Conservation (phyloP, 2,888 invertebrate species). For the Protodeltote pygarga region DNA sequence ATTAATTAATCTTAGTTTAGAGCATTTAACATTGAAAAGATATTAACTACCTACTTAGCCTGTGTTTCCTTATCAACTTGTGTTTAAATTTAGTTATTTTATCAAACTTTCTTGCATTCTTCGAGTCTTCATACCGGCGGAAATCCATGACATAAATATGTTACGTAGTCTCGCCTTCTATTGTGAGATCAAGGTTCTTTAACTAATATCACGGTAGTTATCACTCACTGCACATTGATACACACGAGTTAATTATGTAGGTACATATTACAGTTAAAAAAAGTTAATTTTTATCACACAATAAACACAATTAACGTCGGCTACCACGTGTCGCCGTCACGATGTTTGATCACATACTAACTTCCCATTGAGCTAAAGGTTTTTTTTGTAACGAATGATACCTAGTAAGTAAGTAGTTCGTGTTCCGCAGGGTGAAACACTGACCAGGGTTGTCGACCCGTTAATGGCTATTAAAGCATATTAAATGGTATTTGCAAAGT, state of each 20-base stretch:
- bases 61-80: slow-evolving; percentile 78
- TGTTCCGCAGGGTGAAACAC: slow-evolving; percentile 15
- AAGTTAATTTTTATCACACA: slow-evolving; percentile 32
- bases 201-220: slow-evolving; percentile 45
- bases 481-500: slow-evolving; percentile 45
- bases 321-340: slow-evolving; percentile 73
- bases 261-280: slow-evolving; percentile 30
- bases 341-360: slow-evolving; percentile 72
- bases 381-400: slow-evolving; percentile 51
- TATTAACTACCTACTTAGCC: slow-evolving; percentile 70
- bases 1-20: slow-evolving; percentile 22
- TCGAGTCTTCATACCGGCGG: slow-evolving; percentile 59
- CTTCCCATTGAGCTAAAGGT: slow-evolving; percentile 67
- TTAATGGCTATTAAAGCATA: slow-evolving; percentile 32
- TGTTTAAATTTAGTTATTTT: slow-evolving; percentile 78
- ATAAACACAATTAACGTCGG: slow-evolving; percentile 53
- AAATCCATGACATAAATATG: slow-evolving; percentile 61
- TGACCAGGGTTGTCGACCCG: slow-evolving; percentile 58
- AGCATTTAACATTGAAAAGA: slow-evolving; percentile 25
- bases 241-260: slow-evolving; percentile 43
- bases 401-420: slow-evolving; percentile 49
- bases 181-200: slow-evolving; percentile 59
- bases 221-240: slow-evolving; percentile 44
- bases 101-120: slow-evolving; percentile 71
- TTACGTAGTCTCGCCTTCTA: slow-evolving; percentile 57